Evolutionary conservation across 2,888 invertebrate genomes (phyloP).

Genomic region (Choristoneura rosaceana): DNA sequence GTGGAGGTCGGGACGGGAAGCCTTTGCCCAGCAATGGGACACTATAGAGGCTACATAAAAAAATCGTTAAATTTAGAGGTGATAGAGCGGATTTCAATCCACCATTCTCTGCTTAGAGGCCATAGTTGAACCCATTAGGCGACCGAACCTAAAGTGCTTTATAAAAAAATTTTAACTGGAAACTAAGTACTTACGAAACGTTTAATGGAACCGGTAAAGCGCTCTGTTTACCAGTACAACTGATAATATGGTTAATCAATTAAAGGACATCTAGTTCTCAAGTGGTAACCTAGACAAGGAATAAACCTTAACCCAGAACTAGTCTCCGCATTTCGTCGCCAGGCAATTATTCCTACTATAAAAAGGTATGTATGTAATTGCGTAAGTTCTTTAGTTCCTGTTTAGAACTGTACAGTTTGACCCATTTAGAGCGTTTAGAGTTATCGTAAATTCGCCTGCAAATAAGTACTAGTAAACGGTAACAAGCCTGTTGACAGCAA

Average conservation of each 20-base stretch:
- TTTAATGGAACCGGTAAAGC: conserved; percentile 12
- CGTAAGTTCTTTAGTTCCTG: background rate
- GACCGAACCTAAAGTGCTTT: background rate
- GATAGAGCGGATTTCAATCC: too few relatives aligned
- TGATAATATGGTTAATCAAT: conserved; percentile 19
- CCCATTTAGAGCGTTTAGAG: background rate
- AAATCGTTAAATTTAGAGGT: too few relatives aligned
- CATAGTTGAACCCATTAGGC: too few relatives aligned
- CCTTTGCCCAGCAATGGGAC: too few relatives aligned
- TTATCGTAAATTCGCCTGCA: background rate
- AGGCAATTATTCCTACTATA: background rate
- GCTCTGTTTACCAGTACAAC: background rate
- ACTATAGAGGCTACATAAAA: too few relatives aligned
- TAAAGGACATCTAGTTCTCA: conserved; percentile 38
- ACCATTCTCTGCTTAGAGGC: too few relatives aligned
- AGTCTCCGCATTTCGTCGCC: conserved; percentile 1
- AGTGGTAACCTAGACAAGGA: conserved; percentile 29
- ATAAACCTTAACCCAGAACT: conserved; percentile 32
- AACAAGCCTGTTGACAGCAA: background rate
- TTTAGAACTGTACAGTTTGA: background rate
- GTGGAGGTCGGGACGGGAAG: too few relatives aligned
- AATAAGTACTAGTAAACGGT: background rate
- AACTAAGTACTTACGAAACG: conserved; percentile 6
- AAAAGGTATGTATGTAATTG: background rate
- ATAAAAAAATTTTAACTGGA: background rate